Base-by-base conservation (phyloP, 2,113 vertebrate species). In the Rhinolophus ferrumequinum region DNA sequence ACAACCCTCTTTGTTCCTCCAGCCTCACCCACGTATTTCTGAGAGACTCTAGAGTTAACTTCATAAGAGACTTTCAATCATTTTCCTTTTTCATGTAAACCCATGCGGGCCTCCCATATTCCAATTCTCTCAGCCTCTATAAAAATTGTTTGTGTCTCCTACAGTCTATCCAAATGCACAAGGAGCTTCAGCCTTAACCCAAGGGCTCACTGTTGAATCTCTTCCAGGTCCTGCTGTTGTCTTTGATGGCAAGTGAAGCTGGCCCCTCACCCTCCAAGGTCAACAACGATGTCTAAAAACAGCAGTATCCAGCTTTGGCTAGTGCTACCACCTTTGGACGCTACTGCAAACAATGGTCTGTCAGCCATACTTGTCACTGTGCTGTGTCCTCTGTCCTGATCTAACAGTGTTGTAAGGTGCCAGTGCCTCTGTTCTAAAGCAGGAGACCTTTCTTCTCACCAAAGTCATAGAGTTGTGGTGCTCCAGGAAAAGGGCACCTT, bases 21-120 rank as follows among this genome's bases (percentile, higher is more conserved):
- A 38, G 1, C 0, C 3, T 62, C 8, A 4, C 12, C 14, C 0
- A 11, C 2, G 3, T 18, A 15, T 19, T 47, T 75, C 38, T 75
- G 52, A 85, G 11, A 89, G 52, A 77, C 6, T 75, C 8, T 50
- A 72, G 66, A 69, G 11, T 62, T 90, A 30, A 6, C 64, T 41
- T 76, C 41, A 47, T 54, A 60, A 47, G 33, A 83, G 19, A 21
- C 26, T 50, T 62, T 77, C 41, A 35, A 7, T 75, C 56, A 13
- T 50, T 79, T 73, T 84, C 72, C 22, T 69, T 58, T 76, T 76
- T 44, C 58, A 62, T 75, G 64, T 33, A 41, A 44, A 62, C 41
- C 33, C 8, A 26, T 12, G 4, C 15, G 56, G 12, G 2, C 1
- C 56, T 86, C 13, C 28, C 54, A 50, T n/a, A 81, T 5, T 82